Evolutionary conservation across 2,113 vertebrate species (phyloP).

Genomic region (Brachirus orientalis): DNA sequence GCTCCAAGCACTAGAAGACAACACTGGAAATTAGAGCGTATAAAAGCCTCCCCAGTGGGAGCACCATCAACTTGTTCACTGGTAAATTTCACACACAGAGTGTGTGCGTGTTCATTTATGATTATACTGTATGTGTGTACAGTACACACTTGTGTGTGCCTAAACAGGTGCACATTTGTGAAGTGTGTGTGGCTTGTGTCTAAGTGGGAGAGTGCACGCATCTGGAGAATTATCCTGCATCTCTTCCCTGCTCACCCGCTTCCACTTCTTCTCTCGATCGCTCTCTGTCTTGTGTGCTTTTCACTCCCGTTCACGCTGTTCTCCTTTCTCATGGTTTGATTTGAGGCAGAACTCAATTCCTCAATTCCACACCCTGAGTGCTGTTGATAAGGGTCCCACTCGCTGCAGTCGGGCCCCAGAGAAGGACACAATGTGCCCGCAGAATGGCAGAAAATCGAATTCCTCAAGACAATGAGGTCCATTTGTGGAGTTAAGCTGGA

Average conservation of each 20-base stretch:
- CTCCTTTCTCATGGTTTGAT: slow-evolving; percentile 68
- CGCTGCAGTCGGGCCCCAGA: slow-evolving; percentile 69
- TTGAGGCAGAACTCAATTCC: slow-evolving; percentile 76
- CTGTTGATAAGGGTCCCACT: slow-evolving; percentile 78
- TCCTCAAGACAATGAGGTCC: slow-evolving; percentile 83
- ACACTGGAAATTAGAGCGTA: slow-evolving; percentile 64
- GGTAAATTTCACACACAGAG: slow-evolving; percentile 26
- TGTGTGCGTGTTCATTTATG: slow-evolving; percentile 14
- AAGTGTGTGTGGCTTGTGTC: slow-evolving; percentile 34
- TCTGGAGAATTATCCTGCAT: slow-evolving; percentile 43
- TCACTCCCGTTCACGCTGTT: slow-evolving; percentile 12
- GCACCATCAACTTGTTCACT: slow-evolving; percentile 39
- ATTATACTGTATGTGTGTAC: slow-evolving; percentile 10
- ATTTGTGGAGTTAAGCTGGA: slow-evolving; percentile 81
- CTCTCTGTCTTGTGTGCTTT: background rate
- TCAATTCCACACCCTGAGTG: slow-evolving; percentile 79
- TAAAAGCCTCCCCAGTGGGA: slow-evolving; percentile 59
- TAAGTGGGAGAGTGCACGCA: slow-evolving; percentile 48
- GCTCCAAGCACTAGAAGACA: slow-evolving; percentile 50
- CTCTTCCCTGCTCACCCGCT: background rate
- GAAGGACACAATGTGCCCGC: slow-evolving; percentile 64
- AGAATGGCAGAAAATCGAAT: slow-evolving; percentile 81
- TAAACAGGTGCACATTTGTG: slow-evolving; percentile 28
- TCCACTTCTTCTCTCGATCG: background rate
- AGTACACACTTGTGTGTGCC: background rate